Base-by-base conservation (phyloP, 2,797 vertebrate species). In the Hephaestus fuliginosus region DNA sequence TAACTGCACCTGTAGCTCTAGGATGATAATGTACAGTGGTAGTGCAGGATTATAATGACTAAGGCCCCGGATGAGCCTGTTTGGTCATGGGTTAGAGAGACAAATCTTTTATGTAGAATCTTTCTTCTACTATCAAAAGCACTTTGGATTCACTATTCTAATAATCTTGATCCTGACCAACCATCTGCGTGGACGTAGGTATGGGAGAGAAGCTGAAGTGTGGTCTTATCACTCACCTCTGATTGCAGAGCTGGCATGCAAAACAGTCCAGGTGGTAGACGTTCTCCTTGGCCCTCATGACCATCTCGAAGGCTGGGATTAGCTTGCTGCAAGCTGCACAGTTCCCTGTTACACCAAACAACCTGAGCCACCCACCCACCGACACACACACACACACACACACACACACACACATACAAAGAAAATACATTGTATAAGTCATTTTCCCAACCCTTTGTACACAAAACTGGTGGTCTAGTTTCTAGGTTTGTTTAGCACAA, bases 221-320 rank as follows among this genome's bases (percentile, higher is more conserved):
- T 39, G 74, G 64, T 74, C 51, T 44, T 58, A 73, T 87, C 48
- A 92, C 96, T 96, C 93, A 99, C 98, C 98, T 98, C 92, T 99
- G 98, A 94, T 99, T 99, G 91, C 98, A 99, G 91, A 99, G 98
- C 90, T 99, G 98, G 91, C 98, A 99, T 3, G 98, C 98, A 57
- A 99, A 99, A 93, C 98, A 99, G 96, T 99, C 98, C 94, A 99
- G 96, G 93, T 99, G 98, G 94, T 99, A 99, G 88, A 99, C 98
- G 7, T 99, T 99, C 91, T 99, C 98, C 94, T 98, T 99, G 72
- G 98, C 98, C 52, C 98, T 96, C 98, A 99, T 99, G 87, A 99
- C 98, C 98, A 99, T 99, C 95, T 99, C 98, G 78, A 99, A 99
- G 87, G 98, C 98, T 28, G 98, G 98, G 81, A 99, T 99, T 79